Evolutionary conservation across 2,113 vertebrate species (phyloP).

Genomic region (Noturus placidus): DNA sequence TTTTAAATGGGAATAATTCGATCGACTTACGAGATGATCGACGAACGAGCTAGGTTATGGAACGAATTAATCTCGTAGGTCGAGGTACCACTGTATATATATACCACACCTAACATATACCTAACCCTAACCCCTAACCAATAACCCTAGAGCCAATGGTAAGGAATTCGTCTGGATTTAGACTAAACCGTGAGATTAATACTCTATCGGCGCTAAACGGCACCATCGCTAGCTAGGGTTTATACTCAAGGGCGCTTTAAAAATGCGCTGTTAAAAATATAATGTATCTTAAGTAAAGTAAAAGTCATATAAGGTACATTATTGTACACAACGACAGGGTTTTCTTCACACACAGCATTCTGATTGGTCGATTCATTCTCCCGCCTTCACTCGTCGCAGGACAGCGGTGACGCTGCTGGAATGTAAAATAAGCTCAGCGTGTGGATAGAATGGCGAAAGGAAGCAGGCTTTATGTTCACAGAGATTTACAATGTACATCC

Average conservation of each 20-base stretch:
- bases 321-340: too few species aligned
- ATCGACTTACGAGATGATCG: too few species aligned
- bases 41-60: too few species aligned
- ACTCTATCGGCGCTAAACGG: not conserved
- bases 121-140: too few species aligned
- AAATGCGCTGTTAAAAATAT: too few species aligned
- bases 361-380: not conserved
- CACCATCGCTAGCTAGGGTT: not conserved
- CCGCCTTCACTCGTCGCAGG: not conserved
- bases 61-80: too few species aligned
- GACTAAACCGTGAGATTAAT: not conserved
- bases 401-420: not conserved
- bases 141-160: too few species aligned
- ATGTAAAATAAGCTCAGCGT: constrained; percentile 42
- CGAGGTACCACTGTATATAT: too few species aligned
- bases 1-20: too few species aligned
- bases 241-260: not conserved
- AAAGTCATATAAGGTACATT: not conserved
- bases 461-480: constrained; percentile 46
- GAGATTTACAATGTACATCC: not conserved
- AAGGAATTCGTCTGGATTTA: constrained; percentile 4
- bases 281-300: not conserved
- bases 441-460: constrained; percentile 58
- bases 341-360: not conserved
- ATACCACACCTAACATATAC: too few species aligned